Conservation (phyloP, 1,140 invertebrate genomes). For the Zeugodacus cucurbitae region DNA sequence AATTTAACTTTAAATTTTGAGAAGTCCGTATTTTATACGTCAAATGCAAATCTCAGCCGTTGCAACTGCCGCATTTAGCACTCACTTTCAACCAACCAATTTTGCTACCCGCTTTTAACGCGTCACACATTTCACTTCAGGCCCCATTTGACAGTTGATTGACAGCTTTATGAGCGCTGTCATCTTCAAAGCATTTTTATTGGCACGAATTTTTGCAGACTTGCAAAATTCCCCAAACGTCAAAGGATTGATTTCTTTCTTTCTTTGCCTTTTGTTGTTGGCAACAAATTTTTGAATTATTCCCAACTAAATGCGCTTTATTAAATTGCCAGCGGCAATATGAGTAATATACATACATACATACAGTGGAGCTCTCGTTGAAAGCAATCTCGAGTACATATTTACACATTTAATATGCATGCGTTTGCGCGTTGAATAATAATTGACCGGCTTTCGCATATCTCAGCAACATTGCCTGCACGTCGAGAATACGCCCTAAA, state of each 20-base stretch:
- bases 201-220: conserved; percentile 25
- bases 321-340: conserved; percentile 5
- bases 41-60: no score
- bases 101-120: background rate
- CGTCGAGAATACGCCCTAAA: background rate
- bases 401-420: background rate
- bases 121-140: background rate
- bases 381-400: no score
- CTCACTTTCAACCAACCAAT: background rate
- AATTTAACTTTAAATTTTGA: background rate
- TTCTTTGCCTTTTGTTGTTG: background rate
- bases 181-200: conserved; percentile 33
- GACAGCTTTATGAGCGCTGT: conserved; percentile 38
- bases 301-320: background rate
- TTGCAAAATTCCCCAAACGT: conserved; percentile 14
- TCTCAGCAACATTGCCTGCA: conserved; percentile 7
- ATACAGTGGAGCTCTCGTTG: background rate
- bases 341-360: background rate
- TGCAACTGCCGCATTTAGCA: background rate
- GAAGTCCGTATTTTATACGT: no score
- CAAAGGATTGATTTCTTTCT: background rate
- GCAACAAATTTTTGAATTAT: conserved; percentile 13
- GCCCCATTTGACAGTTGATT: conserved; percentile 13
- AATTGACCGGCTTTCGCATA: background rate
- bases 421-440: background rate